Evolutionary conservation across 2,888 invertebrate species (phyloP), one percentile per base, ranked within the genome.

Genomic region (Dexiosoma caninum): DNA sequence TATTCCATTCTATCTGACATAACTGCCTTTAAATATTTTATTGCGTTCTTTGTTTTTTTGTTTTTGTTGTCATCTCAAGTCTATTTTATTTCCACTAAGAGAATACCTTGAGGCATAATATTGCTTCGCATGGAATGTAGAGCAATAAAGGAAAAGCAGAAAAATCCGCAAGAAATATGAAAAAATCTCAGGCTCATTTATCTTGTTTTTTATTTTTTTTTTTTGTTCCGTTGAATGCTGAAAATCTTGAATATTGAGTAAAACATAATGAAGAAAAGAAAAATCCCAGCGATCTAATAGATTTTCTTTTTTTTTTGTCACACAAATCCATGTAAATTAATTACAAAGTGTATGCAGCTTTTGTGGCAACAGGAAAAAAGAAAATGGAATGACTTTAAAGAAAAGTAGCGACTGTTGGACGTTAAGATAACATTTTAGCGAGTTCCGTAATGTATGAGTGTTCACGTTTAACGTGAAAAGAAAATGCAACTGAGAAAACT

Each of bases 81-180:
- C 49, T 23, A 40, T 16, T 37, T 19, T 51, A 19, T 37, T 16
- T 23, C 14, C 16, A 5, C 5, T 46, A 16, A 8, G 9, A n/a
- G 23, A 77, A 57, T 70, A 57, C 70, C 70, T 77, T 70, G 10
- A 64, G 77, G 77, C 46, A 66, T 19, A 49, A 53, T 49, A 30
- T 9, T 55, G 53, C 14, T 16, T 49, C 16, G 14, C 8, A 44
- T n/a, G 10, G 1, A 12, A 35, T 35, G 40, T 53, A 37, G 46
- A 7, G 40, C 19, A 12, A 10, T 19, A 59, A 32, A 44, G 8
- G 60, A 60, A 67, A 42, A 42, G 9, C 16, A n/a, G n/a, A n/a
- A 57, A 77, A 77, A 49, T 49, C 55, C 44, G 8, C 9, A 35
- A 40, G 16, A 44, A 60, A 67, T 51, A 8, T 32, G 1, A 23